These are phyloP conservation scores for Sebastes hopkinsi DNA, from an alignment of 2,797 vertebrate species.

Conservation along the genomic window DNA sequence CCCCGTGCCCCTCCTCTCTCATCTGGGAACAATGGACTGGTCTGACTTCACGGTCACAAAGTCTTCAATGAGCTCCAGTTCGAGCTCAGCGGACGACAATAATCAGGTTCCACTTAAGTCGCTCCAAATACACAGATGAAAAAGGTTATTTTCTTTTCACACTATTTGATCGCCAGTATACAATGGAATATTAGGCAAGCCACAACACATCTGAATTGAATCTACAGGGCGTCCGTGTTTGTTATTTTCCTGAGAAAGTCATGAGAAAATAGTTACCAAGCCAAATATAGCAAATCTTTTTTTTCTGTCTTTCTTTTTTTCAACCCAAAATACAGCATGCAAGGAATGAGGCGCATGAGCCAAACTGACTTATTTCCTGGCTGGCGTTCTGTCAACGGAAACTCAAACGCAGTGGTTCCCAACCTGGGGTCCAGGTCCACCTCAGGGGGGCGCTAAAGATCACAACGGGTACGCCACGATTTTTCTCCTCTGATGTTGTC, in stretches of 20 bases:
- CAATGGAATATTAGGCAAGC: neutral
- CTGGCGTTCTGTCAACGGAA: constrained; percentile 34
- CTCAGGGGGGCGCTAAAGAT: no score
- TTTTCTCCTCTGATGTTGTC: no score
- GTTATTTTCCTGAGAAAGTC: constrained; percentile 14
- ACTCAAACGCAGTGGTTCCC: neutral
- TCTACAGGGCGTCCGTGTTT: neutral
- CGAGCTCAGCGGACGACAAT: neutral
- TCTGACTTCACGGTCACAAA: constrained; percentile 50
- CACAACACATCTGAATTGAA: neutral
- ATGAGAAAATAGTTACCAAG: neutral
- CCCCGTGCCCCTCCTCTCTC: neutral
- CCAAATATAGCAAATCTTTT: neutral
- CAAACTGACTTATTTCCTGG: constrained; percentile 20
- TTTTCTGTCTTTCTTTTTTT: neutral
- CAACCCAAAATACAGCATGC: neutral
- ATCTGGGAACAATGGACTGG: constrained; percentile 45
- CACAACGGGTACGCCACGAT: rapidly evolving
- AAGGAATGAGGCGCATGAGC: constrained; percentile 14
- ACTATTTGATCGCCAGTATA: neutral
- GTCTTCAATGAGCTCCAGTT: constrained; percentile 41
- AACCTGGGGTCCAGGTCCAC: no score
- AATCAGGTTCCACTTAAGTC: constrained; percentile 10
- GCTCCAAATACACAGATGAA: neutral
- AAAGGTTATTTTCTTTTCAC: neutral